Evolutionary conservation across 1,140 invertebrate genomes (phyloP), one percentile per base, ranked within the genome.

Genomic region (Rhyacophila brunnea): DNA sequence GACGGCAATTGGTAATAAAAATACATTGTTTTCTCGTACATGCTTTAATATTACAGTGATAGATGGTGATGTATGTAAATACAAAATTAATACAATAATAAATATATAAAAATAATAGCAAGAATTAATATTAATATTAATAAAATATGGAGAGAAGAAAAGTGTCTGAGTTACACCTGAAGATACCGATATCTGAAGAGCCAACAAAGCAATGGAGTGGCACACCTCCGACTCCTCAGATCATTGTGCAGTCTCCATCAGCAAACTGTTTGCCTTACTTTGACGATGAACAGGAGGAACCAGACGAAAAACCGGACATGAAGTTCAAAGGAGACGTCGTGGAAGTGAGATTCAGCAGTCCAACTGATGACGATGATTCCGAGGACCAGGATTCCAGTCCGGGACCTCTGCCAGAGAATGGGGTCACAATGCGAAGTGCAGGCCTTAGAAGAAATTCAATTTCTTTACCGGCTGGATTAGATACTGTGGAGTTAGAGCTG

Each of bases 391-490:
- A 62, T 43, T 28, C 60, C 7, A 50, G 18, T n/a, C 61, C 44
- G 5, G 45, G n/a, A 28, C 47, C 51, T 45, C 35, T 54, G 13
- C 57, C 62, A 46, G 40, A 62, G 43, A 44, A 60, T 10, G 35
- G 67, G 1, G 58, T 23, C 1, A 19, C 69, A 4, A 62, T 64
- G 43, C 71, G 72, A 45, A 68, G 60, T 46, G 54, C 66, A 2
- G 67, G 68, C 15, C 56, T 78, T 46, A 68, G 77, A 53, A 73
- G 75, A 32, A 79, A 78, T 50, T 78, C 75, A 0, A 76, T 79
- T 45, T 79, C 77, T n/a, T 71, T 79, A 70, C 77, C 77, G 3
- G 72, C 74, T 23, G 62, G 56, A 4, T 48, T 79, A 13, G 70
- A 72, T 35, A 74, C 74, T 44, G 54, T 79, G 62, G 74, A 78